These are phyloP conservation scores for Delphinapterus leucas DNA, from an alignment of 2,113 vertebrate species.

Conservation along the genomic window DNA sequence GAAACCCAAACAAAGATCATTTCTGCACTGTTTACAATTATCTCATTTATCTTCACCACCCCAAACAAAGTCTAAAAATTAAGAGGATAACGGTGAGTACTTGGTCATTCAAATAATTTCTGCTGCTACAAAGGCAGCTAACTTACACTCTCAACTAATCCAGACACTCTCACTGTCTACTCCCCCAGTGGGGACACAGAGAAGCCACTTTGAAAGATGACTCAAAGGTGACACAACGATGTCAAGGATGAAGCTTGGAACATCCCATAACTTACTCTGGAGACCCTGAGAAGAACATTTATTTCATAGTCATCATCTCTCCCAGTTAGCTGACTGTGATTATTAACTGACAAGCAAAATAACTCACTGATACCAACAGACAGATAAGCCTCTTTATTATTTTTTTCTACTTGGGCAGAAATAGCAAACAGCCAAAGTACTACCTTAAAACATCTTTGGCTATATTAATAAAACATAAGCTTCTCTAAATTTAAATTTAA, in stretches of 20 bases:
- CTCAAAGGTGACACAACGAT: neutral
- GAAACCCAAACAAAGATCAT: neutral
- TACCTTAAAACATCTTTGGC: neutral
- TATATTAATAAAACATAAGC: constrained; percentile 55
- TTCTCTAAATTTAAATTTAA: constrained; percentile 67
- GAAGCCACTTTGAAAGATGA: neutral
- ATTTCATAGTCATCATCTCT: neutral
- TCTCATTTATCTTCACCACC: neutral
- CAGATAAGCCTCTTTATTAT: neutral
- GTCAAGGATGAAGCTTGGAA: neutral
- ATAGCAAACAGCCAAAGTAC: neutral
- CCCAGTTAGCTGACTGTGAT: neutral
- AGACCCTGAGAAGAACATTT: neutral
- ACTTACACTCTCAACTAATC: neutral
- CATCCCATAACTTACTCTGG: too few species aligned
- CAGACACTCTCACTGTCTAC: neutral
- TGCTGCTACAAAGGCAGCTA: neutral
- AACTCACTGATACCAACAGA: neutral
- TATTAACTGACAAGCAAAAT: neutral
- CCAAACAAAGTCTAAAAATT: neutral
- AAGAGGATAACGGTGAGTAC: neutral
- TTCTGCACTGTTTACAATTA: neutral
- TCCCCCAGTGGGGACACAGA: neutral
- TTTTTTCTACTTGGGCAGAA: constrained; percentile 17
- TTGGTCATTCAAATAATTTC: neutral